Percentiles rank a stretch among this genome's conserved stretches.
Evolutionary conservation across 35 echinoderm and acorn worm species (phyloP).

Genomic region (Ophiothrix spiculata): DNA sequence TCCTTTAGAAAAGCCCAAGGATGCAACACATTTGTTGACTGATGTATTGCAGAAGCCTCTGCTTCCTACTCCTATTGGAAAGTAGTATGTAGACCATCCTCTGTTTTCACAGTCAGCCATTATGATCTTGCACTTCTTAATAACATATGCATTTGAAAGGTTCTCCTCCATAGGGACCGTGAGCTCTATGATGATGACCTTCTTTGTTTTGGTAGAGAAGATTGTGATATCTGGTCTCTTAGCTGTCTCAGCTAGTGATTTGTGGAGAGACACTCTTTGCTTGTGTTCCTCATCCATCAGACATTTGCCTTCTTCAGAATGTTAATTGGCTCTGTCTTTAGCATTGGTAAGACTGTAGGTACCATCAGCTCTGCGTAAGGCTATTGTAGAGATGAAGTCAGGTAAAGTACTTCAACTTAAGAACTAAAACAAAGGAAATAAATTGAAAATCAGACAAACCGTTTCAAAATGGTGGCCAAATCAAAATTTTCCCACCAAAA

Average conservation of each 20-base stretch:
- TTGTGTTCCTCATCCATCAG: background rate
- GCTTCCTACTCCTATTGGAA: constrained; percentile 9
- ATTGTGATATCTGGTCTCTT: background rate
- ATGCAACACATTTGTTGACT: background rate
- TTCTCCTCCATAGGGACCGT: background rate
- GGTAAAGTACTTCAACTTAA: too few species aligned
- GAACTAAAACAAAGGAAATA: too few species aligned
- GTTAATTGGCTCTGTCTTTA: background rate
- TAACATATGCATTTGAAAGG: background rate
- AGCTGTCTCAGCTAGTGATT: background rate
- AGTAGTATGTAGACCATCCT: background rate
- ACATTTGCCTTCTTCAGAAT: background rate
- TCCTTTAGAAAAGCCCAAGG: background rate
- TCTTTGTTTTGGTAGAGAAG: background rate
- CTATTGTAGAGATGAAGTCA: constrained; percentile 9
- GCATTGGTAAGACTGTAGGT: background rate
- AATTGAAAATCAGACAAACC: too few species aligned
- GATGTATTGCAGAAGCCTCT: background rate
- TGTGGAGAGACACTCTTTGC: background rate
- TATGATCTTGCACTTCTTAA: background rate
- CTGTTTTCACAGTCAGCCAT: background rate
- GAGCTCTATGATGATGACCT: background rate
- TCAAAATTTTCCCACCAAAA: too few species aligned
- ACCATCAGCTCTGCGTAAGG: constrained; percentile 1
- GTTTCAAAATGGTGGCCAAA: too few species aligned